Base-by-base conservation (phyloP, 2,888 invertebrate species). In the Hydropsyche betteni region DNA sequence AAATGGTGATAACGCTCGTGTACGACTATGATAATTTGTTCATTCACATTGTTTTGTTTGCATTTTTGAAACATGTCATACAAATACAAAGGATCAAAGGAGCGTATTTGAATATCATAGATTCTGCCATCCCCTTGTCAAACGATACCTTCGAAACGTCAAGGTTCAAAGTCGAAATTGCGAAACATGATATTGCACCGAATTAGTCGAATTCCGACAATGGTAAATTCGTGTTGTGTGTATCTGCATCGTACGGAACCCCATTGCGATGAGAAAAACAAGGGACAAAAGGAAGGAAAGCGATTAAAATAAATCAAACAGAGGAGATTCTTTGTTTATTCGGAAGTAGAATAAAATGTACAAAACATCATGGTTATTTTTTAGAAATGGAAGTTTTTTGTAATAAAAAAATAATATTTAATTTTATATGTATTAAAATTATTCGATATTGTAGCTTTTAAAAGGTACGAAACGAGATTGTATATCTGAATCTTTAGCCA, bases 401-500 rank as follows among this genome's bases (percentile, higher is more conserved):
- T 51, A 51, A 51, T 12, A 51, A 51, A 51, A 51, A 51, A 12
- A 51, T 51, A 12, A 51, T 51, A 51, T 51, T 51, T n/a, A 51
- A 12, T 51, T 68, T 38, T n/a, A 68, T 36, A 14, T 34, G 7
- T 33, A 68, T 12, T 33, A 68, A 68, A 50, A 51, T 14, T 34
- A 58, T 61, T 72, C 58, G 24, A 58, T 24, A 58, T 72, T 72
- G 38, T 72, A 72, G 7, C 55, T 36, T 38, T 72, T 72, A 16
- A 58, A 72, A 38, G 72, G 44, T 16, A 58, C 50, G 33, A 72
- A 72, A 5, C 44, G 88, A 0, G 89, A 90, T 78, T 91, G 89
- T 80, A 97, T 94, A 55, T 91, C 90, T 6, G 93, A 88, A 82
- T 94, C 92, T 80, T 90, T 87, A 4, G 94, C 90, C 58, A 98